A percentile compares a stretch with the other conserved stretches of the same genome.
Conservation (phyloP, 2,888 invertebrate genomes). For the Meta bourneti region DNA sequence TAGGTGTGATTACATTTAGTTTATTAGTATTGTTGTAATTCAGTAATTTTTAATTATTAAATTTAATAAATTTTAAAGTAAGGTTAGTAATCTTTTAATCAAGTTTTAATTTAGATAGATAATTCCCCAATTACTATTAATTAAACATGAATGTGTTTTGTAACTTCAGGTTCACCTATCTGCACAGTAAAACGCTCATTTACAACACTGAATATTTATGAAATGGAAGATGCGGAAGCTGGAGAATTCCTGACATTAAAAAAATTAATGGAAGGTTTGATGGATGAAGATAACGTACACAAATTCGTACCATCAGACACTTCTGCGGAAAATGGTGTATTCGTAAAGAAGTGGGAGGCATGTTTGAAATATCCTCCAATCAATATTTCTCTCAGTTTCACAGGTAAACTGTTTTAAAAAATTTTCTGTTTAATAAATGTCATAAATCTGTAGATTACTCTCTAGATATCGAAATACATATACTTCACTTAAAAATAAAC, state of each 20-base stretch:
- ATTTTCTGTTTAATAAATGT: neutral
- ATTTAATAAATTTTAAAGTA: too few species aligned
- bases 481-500: too few species aligned
- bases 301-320: neutral
- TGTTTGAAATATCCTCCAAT: conserved; percentile 31
- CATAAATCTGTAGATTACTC: neutral
- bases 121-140: neutral
- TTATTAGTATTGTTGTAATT: too few species aligned
- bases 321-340: neutral
- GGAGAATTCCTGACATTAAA: conserved; percentile 15
- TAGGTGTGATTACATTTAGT: too few species aligned
- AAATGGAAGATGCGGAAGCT: conserved; percentile 20
- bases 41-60: neutral
- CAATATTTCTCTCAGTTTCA: conserved; percentile 44
- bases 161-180: conserved; percentile 3
- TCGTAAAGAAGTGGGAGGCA: conserved; percentile 37
- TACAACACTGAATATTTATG: neutral
- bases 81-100: too few species aligned
- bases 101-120: neutral
- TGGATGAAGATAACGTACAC: neutral
- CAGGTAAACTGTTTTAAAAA: conserved; percentile 33
- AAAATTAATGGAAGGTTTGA: neutral
- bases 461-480: too few species aligned
- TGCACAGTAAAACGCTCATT: conserved; percentile 16
- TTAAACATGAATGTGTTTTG: neutral